These are phyloP conservation scores for Telmatochromis brachygnathus DNA, from an alignment of 2,113 vertebrate genomes.

Conservation along the genomic window DNA sequence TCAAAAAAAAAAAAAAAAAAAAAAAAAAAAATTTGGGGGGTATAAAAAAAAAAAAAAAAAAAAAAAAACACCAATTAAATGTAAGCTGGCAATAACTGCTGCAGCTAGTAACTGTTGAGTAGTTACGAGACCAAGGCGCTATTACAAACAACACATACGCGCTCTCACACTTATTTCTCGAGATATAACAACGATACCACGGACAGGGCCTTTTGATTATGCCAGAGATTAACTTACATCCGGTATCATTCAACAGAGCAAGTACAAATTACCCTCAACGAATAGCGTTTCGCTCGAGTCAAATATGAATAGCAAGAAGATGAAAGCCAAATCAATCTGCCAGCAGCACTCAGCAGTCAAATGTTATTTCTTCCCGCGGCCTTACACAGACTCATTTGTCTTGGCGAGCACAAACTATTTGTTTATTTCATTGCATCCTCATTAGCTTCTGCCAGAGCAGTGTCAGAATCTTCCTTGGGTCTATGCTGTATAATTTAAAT, in stretches of 20 bases:
- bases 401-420: not conserved
- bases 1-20: not conserved
- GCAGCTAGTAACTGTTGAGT: not conserved
- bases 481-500: not conserved
- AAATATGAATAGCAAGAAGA: not conserved
- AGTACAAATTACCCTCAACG: not conserved
- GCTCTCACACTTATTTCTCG: not conserved
- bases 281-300: not conserved
- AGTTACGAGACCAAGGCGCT: not conserved
- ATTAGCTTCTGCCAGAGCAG: not conserved
- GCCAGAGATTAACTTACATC: not conserved
- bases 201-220: not conserved
- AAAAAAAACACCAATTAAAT: not conserved
- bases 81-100: not conserved
- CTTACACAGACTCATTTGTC: slow-evolving; percentile 6
- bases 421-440: slow-evolving; percentile 26
- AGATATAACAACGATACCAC: not conserved
- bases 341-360: not conserved
- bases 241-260: not conserved
- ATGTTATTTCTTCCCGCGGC: not conserved
- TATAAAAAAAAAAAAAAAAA: not conserved
- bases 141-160: not conserved
- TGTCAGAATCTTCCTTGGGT: not conserved
- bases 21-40: not conserved
- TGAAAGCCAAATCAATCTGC: slow-evolving; percentile 25